Percentiles rank a stretch among this genome's conserved stretches.
Evolutionary conservation across 2,113 vertebrate genomes (phyloP).

Genomic region (Peromyscus californicus): DNA sequence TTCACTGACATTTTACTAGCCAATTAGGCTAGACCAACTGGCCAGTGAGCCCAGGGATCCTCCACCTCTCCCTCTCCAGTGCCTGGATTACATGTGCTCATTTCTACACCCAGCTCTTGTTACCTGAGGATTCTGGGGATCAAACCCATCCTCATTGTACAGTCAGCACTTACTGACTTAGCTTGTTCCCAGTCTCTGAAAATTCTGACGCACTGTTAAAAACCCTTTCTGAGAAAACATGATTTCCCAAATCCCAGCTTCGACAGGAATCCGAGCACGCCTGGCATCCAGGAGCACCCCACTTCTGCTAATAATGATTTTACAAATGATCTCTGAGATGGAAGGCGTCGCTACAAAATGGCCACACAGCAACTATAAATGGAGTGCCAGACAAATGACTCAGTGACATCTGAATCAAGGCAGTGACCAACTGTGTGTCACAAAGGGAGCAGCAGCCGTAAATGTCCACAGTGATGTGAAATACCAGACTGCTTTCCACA

Average conservation of each 20-base stretch:
- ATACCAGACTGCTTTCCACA: not conserved
- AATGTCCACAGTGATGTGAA: not conserved
- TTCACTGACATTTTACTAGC: no score
- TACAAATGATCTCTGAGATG: not conserved
- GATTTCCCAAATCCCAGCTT: not conserved
- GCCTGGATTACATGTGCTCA: not conserved
- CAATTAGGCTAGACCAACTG: not conserved
- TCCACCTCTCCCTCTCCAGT: not conserved
- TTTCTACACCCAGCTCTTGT: not conserved
- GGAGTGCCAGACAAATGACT: not conserved
- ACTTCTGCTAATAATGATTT: not conserved
- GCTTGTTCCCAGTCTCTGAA: not conserved
- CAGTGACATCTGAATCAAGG: not conserved
- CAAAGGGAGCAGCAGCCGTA: not conserved
- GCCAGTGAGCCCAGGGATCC: not conserved
- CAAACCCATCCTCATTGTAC: not conserved
- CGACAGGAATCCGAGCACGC: not conserved
- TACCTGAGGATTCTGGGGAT: no score
- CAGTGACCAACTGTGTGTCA: not conserved
- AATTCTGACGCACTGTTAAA: not conserved
- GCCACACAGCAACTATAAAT: rapidly evolving
- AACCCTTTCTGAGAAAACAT: not conserved
- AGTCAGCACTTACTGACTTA: no score
- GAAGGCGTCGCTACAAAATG: not conserved
- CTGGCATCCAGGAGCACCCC: not conserved